Conservation (phyloP, 1,140 invertebrate genomes). For the Drosophila paulistorum region DNA sequence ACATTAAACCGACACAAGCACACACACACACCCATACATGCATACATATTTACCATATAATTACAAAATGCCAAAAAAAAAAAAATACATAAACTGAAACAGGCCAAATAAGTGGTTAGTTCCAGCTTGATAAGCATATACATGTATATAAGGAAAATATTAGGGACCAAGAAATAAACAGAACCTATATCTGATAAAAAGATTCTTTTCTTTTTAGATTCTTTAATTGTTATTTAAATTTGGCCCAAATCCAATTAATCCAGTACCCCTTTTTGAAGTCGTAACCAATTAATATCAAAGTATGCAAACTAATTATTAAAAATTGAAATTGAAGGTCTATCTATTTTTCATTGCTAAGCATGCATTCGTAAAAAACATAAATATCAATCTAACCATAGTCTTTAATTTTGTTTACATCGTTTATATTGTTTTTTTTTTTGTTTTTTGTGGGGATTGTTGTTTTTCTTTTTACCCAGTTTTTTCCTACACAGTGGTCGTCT, state of each 20-base stretch:
- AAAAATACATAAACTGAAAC: not conserved
- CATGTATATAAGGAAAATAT: no score
- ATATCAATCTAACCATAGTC: not conserved
- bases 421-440: conserved; percentile 3
- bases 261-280: no score
- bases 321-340: not conserved
- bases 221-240: no score
- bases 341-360: conserved; percentile 5
- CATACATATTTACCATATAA: conserved; percentile 1
- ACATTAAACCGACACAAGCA: no score
- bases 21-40: not conserved
- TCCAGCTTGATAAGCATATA: no score
- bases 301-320: not conserved
- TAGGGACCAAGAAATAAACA: no score
- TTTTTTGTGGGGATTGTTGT: conserved; percentile 12
- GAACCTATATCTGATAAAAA: no score
- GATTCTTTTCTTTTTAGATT: no score
- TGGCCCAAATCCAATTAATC: no score
- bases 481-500: conserved; percentile 11
- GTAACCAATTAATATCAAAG: not conserved
- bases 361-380: conserved; percentile 4
- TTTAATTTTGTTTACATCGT: conserved; percentile 46
- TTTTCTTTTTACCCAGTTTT: conserved; percentile 4
- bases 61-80: conserved; percentile 4
- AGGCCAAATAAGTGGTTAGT: not conserved